A percentile compares a stretch with the other conserved stretches of the same genome.
Evolutionary conservation across 2,888 invertebrate species (phyloP).

Genomic region (Nephrotoma appendiculata): DNA sequence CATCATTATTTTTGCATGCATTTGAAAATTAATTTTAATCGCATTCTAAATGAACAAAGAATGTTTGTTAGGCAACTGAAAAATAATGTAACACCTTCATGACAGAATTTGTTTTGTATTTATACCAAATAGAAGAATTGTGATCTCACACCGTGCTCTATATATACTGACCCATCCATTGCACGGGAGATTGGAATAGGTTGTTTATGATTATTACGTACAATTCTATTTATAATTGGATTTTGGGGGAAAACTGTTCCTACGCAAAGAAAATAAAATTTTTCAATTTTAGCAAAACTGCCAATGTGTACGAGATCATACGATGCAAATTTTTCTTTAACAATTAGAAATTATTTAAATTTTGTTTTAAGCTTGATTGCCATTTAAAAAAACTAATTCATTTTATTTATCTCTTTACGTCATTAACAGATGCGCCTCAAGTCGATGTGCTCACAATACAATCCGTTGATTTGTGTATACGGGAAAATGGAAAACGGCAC

Average conservation of each 20-base stretch:
- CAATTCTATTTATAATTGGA: too few relatives aligned
- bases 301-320: neutral
- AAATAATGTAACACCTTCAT: neutral
- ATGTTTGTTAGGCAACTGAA: neutral
- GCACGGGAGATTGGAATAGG: neutral
- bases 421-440: conserved; percentile 30
- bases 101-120: neutral
- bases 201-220: neutral
- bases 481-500: conserved; percentile 60
- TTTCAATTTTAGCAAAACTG: neutral
- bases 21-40: neutral
- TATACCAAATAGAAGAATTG: neutral
- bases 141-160: neutral
- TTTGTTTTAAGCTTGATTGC: neutral
- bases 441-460: conserved; percentile 52
- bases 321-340: neutral
- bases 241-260: neutral
- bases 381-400: neutral
- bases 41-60: neutral
- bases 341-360: neutral
- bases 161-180: neutral
- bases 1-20: neutral
- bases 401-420: neutral
- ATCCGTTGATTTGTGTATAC: conserved; percentile 56
- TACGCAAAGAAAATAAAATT: neutral